phyloP scores from a whole-genome alignment of 2,113 vertebrate genomes.

The Lagopus muta region DNA sequence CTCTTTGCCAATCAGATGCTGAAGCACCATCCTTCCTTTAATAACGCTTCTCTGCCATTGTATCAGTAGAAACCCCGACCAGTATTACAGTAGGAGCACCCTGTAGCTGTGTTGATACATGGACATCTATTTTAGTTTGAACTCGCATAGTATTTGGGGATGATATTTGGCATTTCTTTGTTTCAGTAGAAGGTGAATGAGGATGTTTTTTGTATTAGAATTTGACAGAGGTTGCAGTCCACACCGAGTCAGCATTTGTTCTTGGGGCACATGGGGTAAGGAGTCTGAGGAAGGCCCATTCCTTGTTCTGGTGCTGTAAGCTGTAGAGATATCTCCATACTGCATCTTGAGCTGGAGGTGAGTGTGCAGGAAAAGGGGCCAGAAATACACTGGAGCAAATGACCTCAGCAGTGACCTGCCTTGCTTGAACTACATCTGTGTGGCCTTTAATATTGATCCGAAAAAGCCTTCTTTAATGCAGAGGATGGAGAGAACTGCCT shows the following conservation, averaged over 20 bases:
- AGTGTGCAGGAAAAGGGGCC: conserved; percentile 60
- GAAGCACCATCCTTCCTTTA: background rate
- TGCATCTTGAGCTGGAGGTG: conserved; percentile 48
- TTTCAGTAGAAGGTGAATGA: background rate
- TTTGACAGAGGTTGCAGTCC: background rate
- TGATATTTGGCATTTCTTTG: background rate
- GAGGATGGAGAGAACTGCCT: background rate
- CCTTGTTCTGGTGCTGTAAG: background rate
- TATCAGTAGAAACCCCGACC: background rate
- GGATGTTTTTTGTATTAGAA: background rate
- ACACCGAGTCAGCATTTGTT: background rate
- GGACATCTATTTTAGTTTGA: background rate
- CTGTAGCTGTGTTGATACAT: background rate
- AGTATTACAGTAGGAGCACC: background rate
- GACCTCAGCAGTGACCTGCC: conserved; percentile 62
- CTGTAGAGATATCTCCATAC: background rate
- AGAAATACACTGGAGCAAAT: conserved; percentile 66
- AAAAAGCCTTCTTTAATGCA: background rate
- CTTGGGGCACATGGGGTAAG: background rate
- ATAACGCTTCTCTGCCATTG: background rate
- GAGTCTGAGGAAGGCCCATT: background rate
- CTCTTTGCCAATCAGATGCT: background rate
- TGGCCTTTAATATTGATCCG: conserved; percentile 74
- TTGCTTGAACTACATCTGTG: conserved; percentile 79
- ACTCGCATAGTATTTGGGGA: background rate